Evolutionary conservation across 2,797 vertebrate species (phyloP), one percentile per base, ranked within the genome.

Genomic region (Sebastolobus altivelis): DNA sequence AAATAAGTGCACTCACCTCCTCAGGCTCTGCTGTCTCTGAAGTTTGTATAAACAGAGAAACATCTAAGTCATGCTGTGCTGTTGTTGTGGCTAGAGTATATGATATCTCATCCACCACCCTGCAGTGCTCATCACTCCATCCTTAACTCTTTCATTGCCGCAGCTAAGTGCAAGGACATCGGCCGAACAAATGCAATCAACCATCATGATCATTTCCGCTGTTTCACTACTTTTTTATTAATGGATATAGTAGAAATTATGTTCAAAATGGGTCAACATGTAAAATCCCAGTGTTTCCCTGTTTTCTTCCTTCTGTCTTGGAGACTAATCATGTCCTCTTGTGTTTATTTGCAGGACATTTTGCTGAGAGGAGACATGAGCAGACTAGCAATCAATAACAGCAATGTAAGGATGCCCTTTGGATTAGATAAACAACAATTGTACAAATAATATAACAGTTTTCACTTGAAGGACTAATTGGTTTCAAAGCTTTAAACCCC

Each of bases 91-190:
- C 78, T 58, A 14, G 80, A 82, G 78, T 62, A 79, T 63, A 74
- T 81, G 83, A 89, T 84, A 83, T 80, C 77, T 83, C 87, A 82
- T 84, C 85, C 82, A 88, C 85, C 59, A 76, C 84, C 82, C 88
- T 83, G 83, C 87, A 82, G 91, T 72, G 60, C 72, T 74, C 87
- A 81, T 79, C 82, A n/a, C 69, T 90, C 83, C 90, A 92, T 90
- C 87, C 85, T 94, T 95, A 95, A 95, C 94, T 84, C 91, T 65
- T 90, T 94, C 90, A 87, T 29, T 81, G 62, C 92, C 72, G 49
- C 70, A 81, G 52, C 54, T 55, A 12, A 60, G 68, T 3, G 27
- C 7, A 14, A 60, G 7, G 3, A 56, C 63, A 68, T 46, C 37
- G 55, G 69, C 59, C 66, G 9, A 58, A 65, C n/a, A 22, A 37